Evolutionary conservation across 2,888 invertebrate species (phyloP), one percentile per base, ranked within the genome.

Genomic region (Ophonus ardosiacus): DNA sequence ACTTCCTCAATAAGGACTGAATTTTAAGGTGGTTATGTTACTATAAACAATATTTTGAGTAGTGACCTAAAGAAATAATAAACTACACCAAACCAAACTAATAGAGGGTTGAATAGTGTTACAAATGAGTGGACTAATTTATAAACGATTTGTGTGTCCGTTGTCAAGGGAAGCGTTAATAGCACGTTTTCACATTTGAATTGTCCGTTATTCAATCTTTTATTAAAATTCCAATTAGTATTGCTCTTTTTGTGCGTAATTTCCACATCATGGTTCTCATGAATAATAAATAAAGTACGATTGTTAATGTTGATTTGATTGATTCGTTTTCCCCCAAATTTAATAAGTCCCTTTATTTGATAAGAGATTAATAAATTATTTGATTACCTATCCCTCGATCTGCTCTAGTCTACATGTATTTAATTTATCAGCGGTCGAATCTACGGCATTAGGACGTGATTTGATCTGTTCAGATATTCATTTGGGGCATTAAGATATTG

Each of bases 241-340:
- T 31, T 31, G 0, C 10, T 51, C 43, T 51, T 51, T 51, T 51
- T 5, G 63, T 8, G 59, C 6, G 17, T 21, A 13, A 24, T 6
- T 18, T 13, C 0, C 18, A 13, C 24, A 24, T 82, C 63, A 15
- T 17, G 31, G 57, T 24, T 71, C 43, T 51, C 61, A 40, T 65
- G 68, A 38, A 68, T 68, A 7, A 38, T 1, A 38, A 68, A 68
- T 68, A 68, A 24, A 31, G 5, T 38, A 68, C 68, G 24, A 68
- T 31, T 68, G 68, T 68, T 31, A 68, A 38, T 31, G 68, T 68
- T 38, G 68, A 68, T 68, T 68, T 68, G 68, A 68, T 68, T 68
- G 68, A 68, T 68, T 63, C 38, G 31, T 63, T 31, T 31, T 68
- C 24, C 68, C 68, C 38, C 68, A 38, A 68, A 38, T 68, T 38